phyloP scores from a whole-genome alignment of 2,888 invertebrate species.

The Epistrophe eligans region DNA sequence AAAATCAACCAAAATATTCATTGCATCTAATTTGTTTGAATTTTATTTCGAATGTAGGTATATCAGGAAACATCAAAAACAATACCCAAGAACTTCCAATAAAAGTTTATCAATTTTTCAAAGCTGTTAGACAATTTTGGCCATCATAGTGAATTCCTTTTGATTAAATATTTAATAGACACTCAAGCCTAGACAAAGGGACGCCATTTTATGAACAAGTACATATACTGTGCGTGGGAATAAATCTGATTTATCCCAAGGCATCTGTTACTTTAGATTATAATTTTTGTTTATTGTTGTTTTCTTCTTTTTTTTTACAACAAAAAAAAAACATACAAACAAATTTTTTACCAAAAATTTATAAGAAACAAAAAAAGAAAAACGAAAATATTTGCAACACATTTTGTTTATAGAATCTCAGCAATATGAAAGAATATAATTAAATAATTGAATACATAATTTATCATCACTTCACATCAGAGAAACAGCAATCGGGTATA shows the following conservation, averaged over 20 bases:
- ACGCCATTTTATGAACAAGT: not conserved
- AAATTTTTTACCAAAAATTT: not conserved
- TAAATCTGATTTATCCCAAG: constrained; percentile 14
- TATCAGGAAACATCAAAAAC: too few relatives aligned
- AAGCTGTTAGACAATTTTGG: constrained; percentile 28
- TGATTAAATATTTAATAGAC: constrained; percentile 46
- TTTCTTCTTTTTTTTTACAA: not conserved
- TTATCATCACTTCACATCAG: constrained; percentile 68
- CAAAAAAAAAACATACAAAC: not conserved
- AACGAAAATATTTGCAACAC: constrained; percentile 54
- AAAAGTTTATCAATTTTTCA: constrained; percentile 35
- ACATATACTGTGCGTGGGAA: not conserved
- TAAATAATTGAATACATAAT: constrained; percentile 76
- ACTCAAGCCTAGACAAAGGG: constrained; percentile 6
- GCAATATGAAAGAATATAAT: constrained; percentile 66
- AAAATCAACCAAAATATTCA: not conserved
- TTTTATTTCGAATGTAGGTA: not conserved
- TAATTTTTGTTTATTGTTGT: constrained; percentile 1
- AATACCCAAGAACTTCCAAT: not conserved
- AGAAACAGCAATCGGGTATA: constrained; percentile 13
- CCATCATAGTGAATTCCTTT: constrained; percentile 3
- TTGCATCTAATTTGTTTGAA: not conserved
- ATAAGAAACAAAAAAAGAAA: not conserved
- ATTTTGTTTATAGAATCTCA: constrained; percentile 69
- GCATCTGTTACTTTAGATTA: constrained; percentile 35